Percentiles rank a stretch among this genome's conserved stretches.
Evolutionary conservation across 2,797 vertebrate genomes (phyloP).

Genomic region (Linurgus olivaceus): DNA sequence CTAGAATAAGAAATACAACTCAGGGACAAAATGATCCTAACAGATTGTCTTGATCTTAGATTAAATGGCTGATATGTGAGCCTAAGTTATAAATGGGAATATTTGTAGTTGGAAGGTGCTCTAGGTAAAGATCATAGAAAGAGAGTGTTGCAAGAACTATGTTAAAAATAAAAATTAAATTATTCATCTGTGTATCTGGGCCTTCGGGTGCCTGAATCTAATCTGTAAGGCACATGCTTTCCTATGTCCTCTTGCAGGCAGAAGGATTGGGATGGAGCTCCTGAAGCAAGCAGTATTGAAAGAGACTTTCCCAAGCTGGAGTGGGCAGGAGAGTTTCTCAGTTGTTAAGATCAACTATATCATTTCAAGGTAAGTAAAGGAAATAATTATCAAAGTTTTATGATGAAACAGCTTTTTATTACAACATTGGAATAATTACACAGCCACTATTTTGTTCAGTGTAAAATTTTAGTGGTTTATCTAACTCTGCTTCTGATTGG

Average conservation of each 20-base stretch:
- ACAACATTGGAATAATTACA: neutral
- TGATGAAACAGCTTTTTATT: neutral
- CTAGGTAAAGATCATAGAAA: neutral
- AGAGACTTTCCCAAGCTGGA: conserved; percentile 59
- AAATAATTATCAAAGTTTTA: neutral
- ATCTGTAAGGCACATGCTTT: neutral
- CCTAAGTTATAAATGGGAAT: neutral
- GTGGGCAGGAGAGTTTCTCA: conserved; percentile 57
- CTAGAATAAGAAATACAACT: neutral
- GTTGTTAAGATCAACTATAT: conserved; percentile 61
- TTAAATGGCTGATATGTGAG: neutral
- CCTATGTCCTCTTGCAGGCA: conserved; percentile 30
- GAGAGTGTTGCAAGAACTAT: neutral
- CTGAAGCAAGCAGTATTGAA: conserved; percentile 57
- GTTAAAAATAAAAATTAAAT: neutral
- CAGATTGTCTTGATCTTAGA: neutral
- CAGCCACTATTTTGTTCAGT: neutral
- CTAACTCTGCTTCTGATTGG: neutral
- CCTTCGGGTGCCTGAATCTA: neutral
- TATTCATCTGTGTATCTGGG: neutral
- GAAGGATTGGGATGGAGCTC: conserved; percentile 51
- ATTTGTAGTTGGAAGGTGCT: neutral
- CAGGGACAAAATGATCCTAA: neutral
- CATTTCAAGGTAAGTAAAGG: conserved; percentile 67
- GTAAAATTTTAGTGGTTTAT: neutral